Conservation (phyloP, 1,140 invertebrate genomes). For the Leptinotarsa lineolata region DNA sequence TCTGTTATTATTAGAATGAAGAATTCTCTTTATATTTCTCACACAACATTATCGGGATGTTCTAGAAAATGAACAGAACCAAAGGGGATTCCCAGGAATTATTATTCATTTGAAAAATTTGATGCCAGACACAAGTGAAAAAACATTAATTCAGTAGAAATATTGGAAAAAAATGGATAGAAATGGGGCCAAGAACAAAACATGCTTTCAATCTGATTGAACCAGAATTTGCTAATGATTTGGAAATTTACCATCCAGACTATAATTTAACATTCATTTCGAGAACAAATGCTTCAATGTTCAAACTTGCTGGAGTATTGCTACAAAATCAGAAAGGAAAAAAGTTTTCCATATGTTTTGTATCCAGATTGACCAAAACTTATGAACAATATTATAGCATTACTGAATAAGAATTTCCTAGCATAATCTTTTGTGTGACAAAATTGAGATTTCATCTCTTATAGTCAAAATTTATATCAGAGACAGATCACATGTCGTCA, state of each 20-base stretch:
- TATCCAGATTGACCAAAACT: conserved; percentile 1
- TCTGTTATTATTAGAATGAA: too few relatives aligned
- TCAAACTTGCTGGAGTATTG: not conserved
- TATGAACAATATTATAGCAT: conserved; percentile 5
- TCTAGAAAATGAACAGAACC: too few relatives aligned
- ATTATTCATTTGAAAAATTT: conserved; percentile 46
- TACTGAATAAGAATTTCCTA: not conserved
- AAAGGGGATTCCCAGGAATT: conserved; percentile 54
- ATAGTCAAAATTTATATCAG: not conserved
- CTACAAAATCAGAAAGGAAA: not conserved
- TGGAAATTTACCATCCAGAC: conserved; percentile 15
- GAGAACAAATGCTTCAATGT: not conserved
- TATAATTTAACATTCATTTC: conserved; percentile 7
- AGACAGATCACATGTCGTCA: too few relatives aligned
- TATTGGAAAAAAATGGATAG: conserved; percentile 28
- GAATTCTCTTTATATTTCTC: too few relatives aligned
- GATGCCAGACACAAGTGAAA: conserved; percentile 38
- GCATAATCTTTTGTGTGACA: conserved; percentile 1
- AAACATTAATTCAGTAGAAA: conserved; percentile 30
- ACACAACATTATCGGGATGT: too few relatives aligned
- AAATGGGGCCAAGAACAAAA: conserved; percentile 8
- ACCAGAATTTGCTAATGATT: not conserved
- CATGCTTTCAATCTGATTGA: not conserved
- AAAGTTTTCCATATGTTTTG: conserved; percentile 1
- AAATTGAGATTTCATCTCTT: conserved; percentile 16